Evolutionary conservation across 2,113 vertebrate species (phyloP).

Genomic region (Oncorhynchus nerka): DNA sequence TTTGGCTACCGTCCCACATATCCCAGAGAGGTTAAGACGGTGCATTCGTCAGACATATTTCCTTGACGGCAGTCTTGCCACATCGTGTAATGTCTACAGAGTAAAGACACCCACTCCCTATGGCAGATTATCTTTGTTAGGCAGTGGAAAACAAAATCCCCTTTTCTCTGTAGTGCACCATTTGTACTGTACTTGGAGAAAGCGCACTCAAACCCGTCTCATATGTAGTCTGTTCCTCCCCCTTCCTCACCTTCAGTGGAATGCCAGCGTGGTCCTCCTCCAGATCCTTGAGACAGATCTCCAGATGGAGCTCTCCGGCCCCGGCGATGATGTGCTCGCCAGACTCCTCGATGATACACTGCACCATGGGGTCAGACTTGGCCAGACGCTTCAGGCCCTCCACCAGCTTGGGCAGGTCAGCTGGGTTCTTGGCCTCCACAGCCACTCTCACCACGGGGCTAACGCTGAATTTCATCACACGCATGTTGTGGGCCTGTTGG

Average conservation of each 20-base stretch:
- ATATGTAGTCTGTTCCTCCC: conserved; percentile 49
- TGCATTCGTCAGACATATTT: no score
- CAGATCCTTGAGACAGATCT: conserved; percentile 95
- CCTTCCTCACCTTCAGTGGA: conserved; percentile 90
- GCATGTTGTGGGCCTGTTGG: conserved; percentile 90
- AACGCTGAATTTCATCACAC: conserved; percentile 97
- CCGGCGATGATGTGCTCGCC: conserved; percentile 96
- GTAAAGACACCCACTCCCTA: no score
- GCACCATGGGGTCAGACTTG: conserved; percentile 97
- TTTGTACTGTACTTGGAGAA: no score
- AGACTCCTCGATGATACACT: conserved; percentile 97
- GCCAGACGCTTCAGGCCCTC: conserved; percentile 92
- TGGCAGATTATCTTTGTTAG: no score
- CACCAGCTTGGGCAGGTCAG: conserved; percentile 92
- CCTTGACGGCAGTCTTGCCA: no score
- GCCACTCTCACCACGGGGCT: conserved; percentile 93
- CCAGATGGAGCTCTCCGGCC: conserved; percentile 91
- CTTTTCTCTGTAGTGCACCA: no score
- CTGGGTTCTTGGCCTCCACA: conserved; percentile 92
- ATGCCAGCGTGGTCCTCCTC: conserved; percentile 96
- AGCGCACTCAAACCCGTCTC: no score
- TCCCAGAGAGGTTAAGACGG: no score
- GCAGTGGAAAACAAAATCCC: no score
- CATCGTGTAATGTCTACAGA: no score
- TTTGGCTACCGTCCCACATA: no score